phyloP scores from a whole-genome alignment of 2,113 vertebrate species.

The Percina caprodes region DNA sequence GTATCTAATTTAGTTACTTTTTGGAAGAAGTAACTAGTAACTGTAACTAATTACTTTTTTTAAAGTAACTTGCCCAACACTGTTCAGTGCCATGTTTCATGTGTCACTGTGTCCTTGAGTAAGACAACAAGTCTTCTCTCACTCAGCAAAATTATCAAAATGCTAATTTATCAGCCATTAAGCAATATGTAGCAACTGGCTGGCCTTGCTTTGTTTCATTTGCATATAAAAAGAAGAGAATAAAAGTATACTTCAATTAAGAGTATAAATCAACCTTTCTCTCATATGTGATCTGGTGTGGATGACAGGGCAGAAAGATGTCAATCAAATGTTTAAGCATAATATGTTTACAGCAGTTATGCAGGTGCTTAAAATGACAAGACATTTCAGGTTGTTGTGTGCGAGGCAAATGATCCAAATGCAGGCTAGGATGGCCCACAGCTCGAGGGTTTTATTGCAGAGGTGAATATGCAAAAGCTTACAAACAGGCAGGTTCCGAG shows the following conservation, averaged over 20 bases:
- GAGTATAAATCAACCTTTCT: neutral
- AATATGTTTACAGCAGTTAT: too few species aligned
- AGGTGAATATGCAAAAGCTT: too few species aligned
- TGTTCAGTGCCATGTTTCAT: slow-evolving; percentile 10
- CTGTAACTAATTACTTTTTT: too few species aligned
- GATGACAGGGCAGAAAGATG: neutral
- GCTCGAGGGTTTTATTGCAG: too few species aligned
- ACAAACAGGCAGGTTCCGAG: too few species aligned
- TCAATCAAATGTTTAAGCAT: neutral
- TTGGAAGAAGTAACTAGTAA: too few species aligned
- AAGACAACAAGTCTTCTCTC: neutral
- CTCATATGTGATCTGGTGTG: neutral
- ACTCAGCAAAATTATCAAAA: neutral
- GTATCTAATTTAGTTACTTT: too few species aligned
- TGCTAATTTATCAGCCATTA: neutral
- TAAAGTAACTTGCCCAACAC: too few species aligned
- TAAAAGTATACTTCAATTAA: neutral
- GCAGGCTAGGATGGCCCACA: too few species aligned
- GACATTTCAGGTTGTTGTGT: too few species aligned
- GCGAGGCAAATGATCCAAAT: too few species aligned
- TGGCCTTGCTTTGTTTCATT: neutral
- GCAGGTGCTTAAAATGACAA: too few species aligned
- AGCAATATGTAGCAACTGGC: neutral
- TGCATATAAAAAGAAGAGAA: neutral
- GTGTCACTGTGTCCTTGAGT: slow-evolving; percentile 38